phyloP scores from a whole-genome alignment of 1,140 invertebrate species.

The Ostrea edulis region DNA sequence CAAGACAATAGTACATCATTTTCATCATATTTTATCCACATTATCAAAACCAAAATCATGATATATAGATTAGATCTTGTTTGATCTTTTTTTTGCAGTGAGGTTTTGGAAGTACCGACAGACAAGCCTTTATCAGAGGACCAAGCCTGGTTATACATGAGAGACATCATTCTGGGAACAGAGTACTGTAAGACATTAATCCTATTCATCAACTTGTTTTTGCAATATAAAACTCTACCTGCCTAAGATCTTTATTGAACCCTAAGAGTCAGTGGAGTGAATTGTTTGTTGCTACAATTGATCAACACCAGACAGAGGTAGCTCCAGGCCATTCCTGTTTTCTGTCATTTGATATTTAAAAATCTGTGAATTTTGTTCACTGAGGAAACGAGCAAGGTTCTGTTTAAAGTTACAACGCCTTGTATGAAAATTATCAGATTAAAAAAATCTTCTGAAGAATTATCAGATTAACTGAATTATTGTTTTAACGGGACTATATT shows the following conservation, averaged over 20 bases:
- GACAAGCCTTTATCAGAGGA: constrained; percentile 83
- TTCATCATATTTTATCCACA: too few relatives aligned
- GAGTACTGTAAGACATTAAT: constrained; percentile 92
- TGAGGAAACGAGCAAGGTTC: too few relatives aligned
- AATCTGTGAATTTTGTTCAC: too few relatives aligned
- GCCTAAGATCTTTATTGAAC: too few relatives aligned
- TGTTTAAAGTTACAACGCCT: too few relatives aligned
- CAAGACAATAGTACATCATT: too few relatives aligned
- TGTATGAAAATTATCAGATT: too few relatives aligned
- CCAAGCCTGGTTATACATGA: constrained; percentile 93
- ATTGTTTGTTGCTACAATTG: not conserved
- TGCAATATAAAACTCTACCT: not conserved
- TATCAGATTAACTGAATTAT: too few relatives aligned
- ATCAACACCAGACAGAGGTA: not conserved
- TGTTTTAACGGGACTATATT: too few relatives aligned
- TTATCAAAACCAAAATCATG: too few relatives aligned
- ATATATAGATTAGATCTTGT: not conserved
- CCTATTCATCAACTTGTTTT: not conserved
- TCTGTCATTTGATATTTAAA: not conserved
- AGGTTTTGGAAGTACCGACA: constrained; percentile 70
- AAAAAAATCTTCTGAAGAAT: too few relatives aligned
- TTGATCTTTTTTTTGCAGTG: constrained; percentile 76
- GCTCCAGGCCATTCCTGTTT: not conserved
- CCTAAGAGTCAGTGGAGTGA: not conserved
- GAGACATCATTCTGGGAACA: constrained; percentile 94